These are phyloP conservation scores for Eristalis intricaria DNA, from an alignment of 2,888 invertebrate genomes.

Conservation along the genomic window DNA sequence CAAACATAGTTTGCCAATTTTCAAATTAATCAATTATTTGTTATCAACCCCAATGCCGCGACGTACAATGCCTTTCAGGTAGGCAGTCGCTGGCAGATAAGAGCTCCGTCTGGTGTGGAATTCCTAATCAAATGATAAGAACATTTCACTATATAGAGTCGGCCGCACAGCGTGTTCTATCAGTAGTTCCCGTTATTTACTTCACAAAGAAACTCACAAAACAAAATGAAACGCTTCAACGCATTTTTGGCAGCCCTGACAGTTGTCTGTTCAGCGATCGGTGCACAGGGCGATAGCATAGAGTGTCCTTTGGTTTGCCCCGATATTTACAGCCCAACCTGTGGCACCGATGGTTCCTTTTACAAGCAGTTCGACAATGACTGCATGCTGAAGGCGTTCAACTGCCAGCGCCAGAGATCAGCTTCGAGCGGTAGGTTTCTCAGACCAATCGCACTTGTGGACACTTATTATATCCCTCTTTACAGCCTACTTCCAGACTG, in stretches of 20 bases:
- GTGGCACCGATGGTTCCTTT: constrained; percentile 76
- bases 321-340: constrained; percentile 74
- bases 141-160: constrained; percentile 18
- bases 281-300: neutral
- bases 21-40: neutral
- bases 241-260: neutral
- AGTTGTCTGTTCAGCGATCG: neutral
- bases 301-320: constrained; percentile 76
- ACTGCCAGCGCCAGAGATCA: constrained; percentile 75
- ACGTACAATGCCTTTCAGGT: constrained; percentile 7
- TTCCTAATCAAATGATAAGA: constrained; percentile 29
- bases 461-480: neutral
- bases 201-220: neutral
- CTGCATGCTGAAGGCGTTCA: constrained; percentile 75
- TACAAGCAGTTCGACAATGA: constrained; percentile 76
- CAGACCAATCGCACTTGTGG: neutral
- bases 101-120: neutral
- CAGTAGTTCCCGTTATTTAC: constrained; percentile 19
- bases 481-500: constrained; percentile 74
- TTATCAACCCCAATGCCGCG: neutral
- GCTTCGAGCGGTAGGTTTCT: constrained; percentile 14
- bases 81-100: constrained; percentile 2
- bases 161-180: neutral
- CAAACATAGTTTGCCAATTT: constrained; percentile 32
- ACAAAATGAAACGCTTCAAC: constrained; percentile 30